Base-by-base conservation (phyloP, 2,888 invertebrate genomes). In the Meta bourneti region DNA sequence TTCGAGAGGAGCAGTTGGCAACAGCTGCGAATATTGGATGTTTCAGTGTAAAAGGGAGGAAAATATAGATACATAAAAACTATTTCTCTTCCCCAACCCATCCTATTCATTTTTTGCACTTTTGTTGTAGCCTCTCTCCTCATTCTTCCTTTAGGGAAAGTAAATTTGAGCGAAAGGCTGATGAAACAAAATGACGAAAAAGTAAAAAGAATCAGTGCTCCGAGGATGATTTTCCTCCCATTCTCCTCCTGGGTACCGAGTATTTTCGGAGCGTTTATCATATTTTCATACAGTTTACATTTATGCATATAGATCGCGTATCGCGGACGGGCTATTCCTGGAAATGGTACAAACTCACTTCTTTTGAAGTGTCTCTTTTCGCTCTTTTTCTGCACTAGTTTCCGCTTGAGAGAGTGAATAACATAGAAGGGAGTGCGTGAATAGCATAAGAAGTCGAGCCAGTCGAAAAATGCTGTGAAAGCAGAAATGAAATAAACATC, bases 21-120 rank as follows among this genome's bases (percentile, higher is more conserved):
- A 71, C 89, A 84, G 89, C 89, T 90, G 89, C 78, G 89, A 84
- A 84, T 90, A 90, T 90, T 90, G 89, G 89, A 83, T 90, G 89
- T 84, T 89, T 61, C 54, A 54, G 49, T 81, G 80, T 78, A 75
- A 48, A 82, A 82, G 75, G 75, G n/a, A 75, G 7, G 69, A 78
- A 69, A 51, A 86, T 86, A 70, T 78, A 77, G 77, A 83, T 77
- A 86, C 69, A 84, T 52, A 84, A 54, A 84, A 74, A 54, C 54
- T 71, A 54, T 79, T 79, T 79, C 61, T 9, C 19, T 70, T 71
- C 19, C 51, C 52, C n/a, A 84, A 16, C 16, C 13, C 61, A 51
- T 74, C 20, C 11, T 8, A 72, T 72, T 51, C 7, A 61, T 77
- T 75, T 77, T 83, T 74, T 13, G 11, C 1, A n/a, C 9, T 20